These are phyloP conservation scores for Hippocampus comes DNA, from an alignment of 2,113 vertebrate species.

Conservation along the genomic window DNA sequence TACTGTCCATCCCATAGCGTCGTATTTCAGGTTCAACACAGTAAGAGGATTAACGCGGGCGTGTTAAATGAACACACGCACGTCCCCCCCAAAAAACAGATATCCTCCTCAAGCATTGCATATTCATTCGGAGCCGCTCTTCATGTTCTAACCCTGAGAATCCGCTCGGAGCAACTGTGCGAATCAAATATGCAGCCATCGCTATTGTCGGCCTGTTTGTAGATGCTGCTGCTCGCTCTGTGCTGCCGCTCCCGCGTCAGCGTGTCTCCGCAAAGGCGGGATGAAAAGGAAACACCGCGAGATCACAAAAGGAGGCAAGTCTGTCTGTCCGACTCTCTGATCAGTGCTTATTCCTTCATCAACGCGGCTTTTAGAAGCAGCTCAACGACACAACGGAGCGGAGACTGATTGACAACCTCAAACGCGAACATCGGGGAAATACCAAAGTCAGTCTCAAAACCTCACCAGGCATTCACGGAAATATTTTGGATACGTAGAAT, in stretches of 20 bases:
- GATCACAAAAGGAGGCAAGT: constrained; percentile 51
- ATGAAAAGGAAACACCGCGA: constrained; percentile 51
- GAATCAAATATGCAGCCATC: constrained; percentile 30
- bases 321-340: constrained; percentile 43
- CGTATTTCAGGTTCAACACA: too few species aligned
- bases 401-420: background rate
- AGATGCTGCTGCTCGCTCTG: constrained; percentile 47
- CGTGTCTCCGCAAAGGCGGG: constrained; percentile 38
- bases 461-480: too few species aligned
- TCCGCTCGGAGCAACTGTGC: constrained; percentile 3
- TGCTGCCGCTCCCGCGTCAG: constrained; percentile 45
- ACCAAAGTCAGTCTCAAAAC: background rate
- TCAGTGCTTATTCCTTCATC: constrained; percentile 48
- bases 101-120: constrained; percentile 10
- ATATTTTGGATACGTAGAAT: background rate
- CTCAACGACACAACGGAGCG: background rate
- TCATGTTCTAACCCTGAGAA: constrained; percentile 14
- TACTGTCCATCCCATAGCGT: too few species aligned
- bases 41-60: background rate
- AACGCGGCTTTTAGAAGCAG: constrained; percentile 27
- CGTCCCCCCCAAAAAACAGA: background rate
- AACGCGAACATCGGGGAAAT: background rate
- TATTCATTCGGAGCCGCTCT: background rate
- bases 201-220: constrained; percentile 31
- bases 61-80: constrained; percentile 3